phyloP scores from a whole-genome alignment of 2,888 invertebrate species.

The Branchinecta sandiegonensis region DNA sequence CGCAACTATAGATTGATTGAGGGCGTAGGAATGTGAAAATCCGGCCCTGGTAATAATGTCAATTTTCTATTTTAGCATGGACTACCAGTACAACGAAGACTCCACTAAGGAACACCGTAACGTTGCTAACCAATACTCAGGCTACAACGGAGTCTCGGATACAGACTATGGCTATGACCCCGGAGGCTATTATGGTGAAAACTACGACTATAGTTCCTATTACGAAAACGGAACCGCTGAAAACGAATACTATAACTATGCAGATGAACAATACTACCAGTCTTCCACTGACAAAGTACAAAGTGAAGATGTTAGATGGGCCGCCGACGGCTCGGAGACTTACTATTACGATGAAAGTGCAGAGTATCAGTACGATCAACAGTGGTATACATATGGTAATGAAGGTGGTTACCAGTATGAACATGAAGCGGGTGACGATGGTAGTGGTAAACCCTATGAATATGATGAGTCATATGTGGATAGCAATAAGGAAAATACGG shows the following conservation, averaged over 20 bases:
- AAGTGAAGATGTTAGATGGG: slow-evolving; percentile 16
- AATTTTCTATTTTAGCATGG: too few relatives aligned
- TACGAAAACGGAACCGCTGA: slow-evolving; percentile 40
- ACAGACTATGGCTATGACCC: background rate
- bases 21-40: too few relatives aligned
- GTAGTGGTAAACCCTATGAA: slow-evolving; percentile 24
- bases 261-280: slow-evolving; percentile 16
- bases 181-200: slow-evolving; percentile 35
- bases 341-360: slow-evolving; percentile 28
- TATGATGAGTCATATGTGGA: slow-evolving; percentile 25
- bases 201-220: slow-evolving; percentile 55
- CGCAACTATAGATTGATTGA: too few relatives aligned
- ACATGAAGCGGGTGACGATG: slow-evolving; percentile 16
- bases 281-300: slow-evolving; percentile 5
- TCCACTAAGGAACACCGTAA: too few relatives aligned
- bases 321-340: slow-evolving; percentile 28
- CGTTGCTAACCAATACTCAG: background rate
- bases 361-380: slow-evolving; percentile 28
- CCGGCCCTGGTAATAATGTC: too few relatives aligned
- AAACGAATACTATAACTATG: background rate
- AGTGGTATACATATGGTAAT: slow-evolving; percentile 24
- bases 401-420: slow-evolving; percentile 20
- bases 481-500: slow-evolving; percentile 24
- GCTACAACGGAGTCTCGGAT: slow-evolving; percentile 17
- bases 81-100: too few relatives aligned